Evolutionary conservation across 2,888 invertebrate genomes (phyloP).

Genomic region (Slavum lentiscoides): DNA sequence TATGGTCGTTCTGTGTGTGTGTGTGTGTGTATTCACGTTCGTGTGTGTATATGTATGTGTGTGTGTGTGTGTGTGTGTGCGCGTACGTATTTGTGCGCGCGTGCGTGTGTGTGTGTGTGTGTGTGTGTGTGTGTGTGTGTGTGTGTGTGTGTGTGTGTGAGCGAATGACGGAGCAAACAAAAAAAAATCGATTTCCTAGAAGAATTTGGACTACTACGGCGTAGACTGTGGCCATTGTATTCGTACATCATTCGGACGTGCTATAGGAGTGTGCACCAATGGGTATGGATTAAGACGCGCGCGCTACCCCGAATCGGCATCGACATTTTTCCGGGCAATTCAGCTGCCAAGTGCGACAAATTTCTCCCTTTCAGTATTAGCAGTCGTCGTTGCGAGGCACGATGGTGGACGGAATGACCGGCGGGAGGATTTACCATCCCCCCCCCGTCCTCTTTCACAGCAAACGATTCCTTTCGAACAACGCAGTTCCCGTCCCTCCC

Average conservation of each 20-base stretch:
- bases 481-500: too few species aligned
- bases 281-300: background rate
- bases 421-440: too few species aligned
- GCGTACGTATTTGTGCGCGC: too few species aligned
- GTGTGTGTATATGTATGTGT: too few species aligned
- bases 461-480: too few species aligned
- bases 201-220: slow-evolving; percentile 13
- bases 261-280: too few species aligned
- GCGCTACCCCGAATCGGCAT: background rate
- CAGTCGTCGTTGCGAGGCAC: background rate
- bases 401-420: background rate
- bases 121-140: background rate
- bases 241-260: background rate
- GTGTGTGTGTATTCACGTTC: background rate
- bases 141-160: background rate
- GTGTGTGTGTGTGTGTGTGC: background rate
- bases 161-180: background rate
- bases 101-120: background rate
- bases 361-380: slow-evolving; percentile 13
- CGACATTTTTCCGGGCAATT: slow-evolving; percentile 34
- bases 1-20: background rate
- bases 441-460: background rate
- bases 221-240: background rate
- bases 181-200: slow-evolving; percentile 12
- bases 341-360: slow-evolving; percentile 23